phyloP scores from a whole-genome alignment of 2,888 invertebrate species.

The Eretmocerus hayati region DNA sequence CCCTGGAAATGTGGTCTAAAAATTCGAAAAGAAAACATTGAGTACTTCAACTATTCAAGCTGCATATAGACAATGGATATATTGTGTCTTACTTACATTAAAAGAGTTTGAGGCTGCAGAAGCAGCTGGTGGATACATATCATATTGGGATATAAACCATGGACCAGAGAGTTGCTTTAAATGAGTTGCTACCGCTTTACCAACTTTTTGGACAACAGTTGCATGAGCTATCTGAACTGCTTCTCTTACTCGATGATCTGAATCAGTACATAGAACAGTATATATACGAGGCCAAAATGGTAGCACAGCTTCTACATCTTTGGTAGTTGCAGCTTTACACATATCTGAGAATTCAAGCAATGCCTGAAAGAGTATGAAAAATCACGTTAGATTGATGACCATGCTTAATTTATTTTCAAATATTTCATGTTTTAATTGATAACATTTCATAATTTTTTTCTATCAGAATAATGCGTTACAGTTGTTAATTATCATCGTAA shows the following conservation, averaged over 20 bases:
- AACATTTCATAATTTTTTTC: too few species aligned
- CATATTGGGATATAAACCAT: conserved; percentile 82
- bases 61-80: conserved; percentile 3
- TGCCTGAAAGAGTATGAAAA: conserved; percentile 51
- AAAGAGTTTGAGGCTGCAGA: conserved; percentile 64
- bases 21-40: conserved; percentile 13
- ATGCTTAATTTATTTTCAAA: too few species aligned
- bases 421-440: too few species aligned
- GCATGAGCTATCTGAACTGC: conserved; percentile 68
- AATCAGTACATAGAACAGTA: conserved; percentile 66
- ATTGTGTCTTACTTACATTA: conserved; percentile 47
- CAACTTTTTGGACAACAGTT: conserved; percentile 59
- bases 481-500: too few species aligned
- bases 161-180: conserved; percentile 71
- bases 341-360: conserved; percentile 72
- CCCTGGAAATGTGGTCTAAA: conserved; percentile 69
- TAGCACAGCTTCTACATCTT: conserved; percentile 64
- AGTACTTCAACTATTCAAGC: background rate
- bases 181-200: conserved; percentile 71
- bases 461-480: too few species aligned
- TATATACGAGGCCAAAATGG: conserved; percentile 82
- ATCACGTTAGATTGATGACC: background rate
- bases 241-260: conserved; percentile 79
- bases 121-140: conserved; percentile 79
- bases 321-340: conserved; percentile 58